These are phyloP conservation scores for Eucidaris tribuloides DNA, from an alignment of 35 echinoderm and acorn worm species.

Conservation along the genomic window DNA sequence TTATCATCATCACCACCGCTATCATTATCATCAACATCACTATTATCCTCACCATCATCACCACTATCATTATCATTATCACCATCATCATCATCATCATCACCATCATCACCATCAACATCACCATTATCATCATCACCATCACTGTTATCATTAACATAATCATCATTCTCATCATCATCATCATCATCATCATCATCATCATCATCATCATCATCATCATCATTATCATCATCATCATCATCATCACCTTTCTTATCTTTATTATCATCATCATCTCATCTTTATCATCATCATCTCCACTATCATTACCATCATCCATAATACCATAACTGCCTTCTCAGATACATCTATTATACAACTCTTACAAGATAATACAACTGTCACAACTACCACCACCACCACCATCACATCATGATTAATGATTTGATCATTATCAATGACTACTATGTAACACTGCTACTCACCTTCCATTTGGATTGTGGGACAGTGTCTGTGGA, in stretches of 20 bases:
- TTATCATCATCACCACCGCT: too few relatives aligned
- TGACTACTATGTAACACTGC: neutral
- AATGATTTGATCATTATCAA: too few relatives aligned
- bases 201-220: neutral
- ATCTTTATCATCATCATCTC: neutral
- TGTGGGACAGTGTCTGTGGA: conserved; percentile 92
- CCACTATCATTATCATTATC: neutral
- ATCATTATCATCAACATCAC: too few relatives aligned
- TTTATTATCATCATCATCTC: conserved; percentile 8
- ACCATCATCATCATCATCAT: conserved; percentile 2
- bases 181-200: neutral
- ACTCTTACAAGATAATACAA: too few relatives aligned
- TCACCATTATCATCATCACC: neutral
- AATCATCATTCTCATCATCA: neutral
- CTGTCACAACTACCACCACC: too few relatives aligned
- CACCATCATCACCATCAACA: neutral
- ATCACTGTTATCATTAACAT: neutral
- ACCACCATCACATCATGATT: too few relatives aligned
- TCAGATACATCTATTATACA: too few relatives aligned
- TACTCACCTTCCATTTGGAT: conserved; percentile 86
- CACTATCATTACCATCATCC: neutral
- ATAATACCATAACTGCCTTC: too few relatives aligned
- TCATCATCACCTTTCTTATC: neutral
- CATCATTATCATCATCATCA: neutral
- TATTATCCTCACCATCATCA: too few relatives aligned